Evolutionary conservation across 2,888 invertebrate genomes (phyloP).

Genomic region (Cryptus viduatorius): DNA sequence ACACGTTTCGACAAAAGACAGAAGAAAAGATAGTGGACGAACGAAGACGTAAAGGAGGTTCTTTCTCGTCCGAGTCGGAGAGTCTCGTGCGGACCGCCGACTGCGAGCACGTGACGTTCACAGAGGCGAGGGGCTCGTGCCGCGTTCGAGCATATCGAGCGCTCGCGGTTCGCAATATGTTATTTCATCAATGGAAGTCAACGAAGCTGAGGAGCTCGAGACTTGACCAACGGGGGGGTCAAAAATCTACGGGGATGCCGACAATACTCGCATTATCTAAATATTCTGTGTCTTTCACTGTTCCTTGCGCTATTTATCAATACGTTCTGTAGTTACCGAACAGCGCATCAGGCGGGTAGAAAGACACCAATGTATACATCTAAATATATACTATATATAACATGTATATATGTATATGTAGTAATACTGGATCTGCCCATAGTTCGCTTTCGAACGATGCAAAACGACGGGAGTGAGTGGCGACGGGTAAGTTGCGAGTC

Average conservation of each 20-base stretch:
- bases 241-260: slow-evolving; percentile 36
- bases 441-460: slow-evolving; percentile 53
- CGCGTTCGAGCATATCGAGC: slow-evolving; percentile 46
- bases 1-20: slow-evolving; percentile 56
- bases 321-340: slow-evolving; percentile 6
- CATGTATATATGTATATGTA: neutral
- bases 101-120: slow-evolving; percentile 60
- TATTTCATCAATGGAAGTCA: slow-evolving; percentile 58
- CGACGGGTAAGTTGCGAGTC: slow-evolving; percentile 71
- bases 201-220: slow-evolving; percentile 50
- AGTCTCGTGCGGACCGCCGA: slow-evolving; percentile 63
- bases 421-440: slow-evolving; percentile 45
- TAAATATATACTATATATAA: neutral
- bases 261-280: slow-evolving; percentile 62
- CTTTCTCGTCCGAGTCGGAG: slow-evolving; percentile 40
- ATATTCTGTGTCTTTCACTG: slow-evolving; percentile 46
- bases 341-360: neutral
- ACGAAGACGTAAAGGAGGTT: slow-evolving; percentile 25
- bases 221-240: slow-evolving; percentile 45
- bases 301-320: slow-evolving; percentile 31
- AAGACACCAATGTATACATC: neutral
- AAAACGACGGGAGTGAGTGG: slow-evolving; percentile 72
- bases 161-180: slow-evolving; percentile 30
- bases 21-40: slow-evolving; percentile 37
- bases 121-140: slow-evolving; percentile 54